Conservation (phyloP, 2,888 invertebrate species). For the Drosophila anomalipes region DNA sequence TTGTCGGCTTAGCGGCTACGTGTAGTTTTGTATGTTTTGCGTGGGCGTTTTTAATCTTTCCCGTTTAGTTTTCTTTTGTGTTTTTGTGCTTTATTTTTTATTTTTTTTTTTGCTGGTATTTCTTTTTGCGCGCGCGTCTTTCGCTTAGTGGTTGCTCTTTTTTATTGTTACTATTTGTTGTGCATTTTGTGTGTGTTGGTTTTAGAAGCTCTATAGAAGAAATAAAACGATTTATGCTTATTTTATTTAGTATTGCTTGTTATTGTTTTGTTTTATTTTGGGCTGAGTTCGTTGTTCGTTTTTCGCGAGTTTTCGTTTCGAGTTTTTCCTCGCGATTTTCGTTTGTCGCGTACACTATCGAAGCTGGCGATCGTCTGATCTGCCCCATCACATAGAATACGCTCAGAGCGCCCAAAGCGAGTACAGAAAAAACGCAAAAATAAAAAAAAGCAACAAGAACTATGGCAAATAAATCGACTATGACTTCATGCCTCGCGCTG, state of each 20-base stretch:
- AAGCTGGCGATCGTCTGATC: constrained; percentile 81
- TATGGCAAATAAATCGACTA: constrained; percentile 69
- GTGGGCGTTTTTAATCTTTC: constrained; percentile 74
- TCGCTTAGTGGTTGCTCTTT: constrained; percentile 37
- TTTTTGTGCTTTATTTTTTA: constrained; percentile 35
- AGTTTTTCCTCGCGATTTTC: constrained; percentile 38
- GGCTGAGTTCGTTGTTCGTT: constrained; percentile 34
- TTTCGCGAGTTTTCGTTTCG: constrained; percentile 28
- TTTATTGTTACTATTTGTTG: constrained; percentile 13
- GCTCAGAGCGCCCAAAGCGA: constrained; percentile 17
- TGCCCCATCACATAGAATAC: constrained; percentile 42
- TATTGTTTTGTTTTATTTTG: constrained; percentile 16
- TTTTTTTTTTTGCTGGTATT: constrained; percentile 27
- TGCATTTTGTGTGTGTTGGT: constrained; percentile 38
- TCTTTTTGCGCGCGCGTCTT: constrained; percentile 41
- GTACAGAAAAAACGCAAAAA: constrained; percentile 2
- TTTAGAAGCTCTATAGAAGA: constrained; percentile 23
- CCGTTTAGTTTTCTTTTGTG: constrained; percentile 67
- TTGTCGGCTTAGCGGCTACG: constrained; percentile 66
- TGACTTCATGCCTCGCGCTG: constrained; percentile 69
- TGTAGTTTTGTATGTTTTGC: constrained; percentile 64
- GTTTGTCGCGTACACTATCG: constrained; percentile 74
- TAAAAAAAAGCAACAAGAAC: constrained; percentile 31
- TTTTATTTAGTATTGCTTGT: constrained; percentile 18
- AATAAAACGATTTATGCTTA: constrained; percentile 19